Evolutionary conservation across 2,888 invertebrate species (phyloP).

Genomic region (Steinernema scapterisci): DNA sequence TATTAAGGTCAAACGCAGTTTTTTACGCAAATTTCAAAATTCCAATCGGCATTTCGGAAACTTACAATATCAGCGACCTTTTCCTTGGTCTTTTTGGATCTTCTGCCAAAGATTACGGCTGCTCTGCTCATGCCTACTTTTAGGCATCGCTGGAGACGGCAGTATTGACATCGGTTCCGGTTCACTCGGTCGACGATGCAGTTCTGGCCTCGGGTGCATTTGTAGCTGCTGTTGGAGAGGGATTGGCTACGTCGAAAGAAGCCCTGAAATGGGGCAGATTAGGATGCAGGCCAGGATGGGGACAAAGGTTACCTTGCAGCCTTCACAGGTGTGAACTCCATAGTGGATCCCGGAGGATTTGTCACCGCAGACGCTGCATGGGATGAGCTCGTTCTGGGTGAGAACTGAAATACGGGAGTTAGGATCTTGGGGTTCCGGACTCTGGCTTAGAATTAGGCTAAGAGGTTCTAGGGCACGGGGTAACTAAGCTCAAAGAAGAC

Average conservation of each 20-base stretch:
- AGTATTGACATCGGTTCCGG: conserved; percentile 98
- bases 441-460: no score
- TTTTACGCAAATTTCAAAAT: no score
- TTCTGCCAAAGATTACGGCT: conserved; percentile 99
- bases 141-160: conserved; percentile 97
- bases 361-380: conserved; percentile 99
- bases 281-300: no score
- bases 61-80: conserved; percentile 83
- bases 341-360: conserved; percentile 87
- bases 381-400: conserved; percentile 99
- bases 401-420: conserved; percentile 18
- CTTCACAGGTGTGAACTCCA: conserved; percentile 98
- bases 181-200: conserved; percentile 98
- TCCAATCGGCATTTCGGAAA: background rate
- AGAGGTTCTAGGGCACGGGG: no score
- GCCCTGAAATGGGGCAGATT: conserved; percentile 74
- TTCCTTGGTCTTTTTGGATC: conserved; percentile 99
- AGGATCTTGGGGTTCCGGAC: no score
- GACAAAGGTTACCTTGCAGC: conserved; percentile 76
- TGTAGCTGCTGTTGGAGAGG: conserved; percentile 87
- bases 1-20: no score
- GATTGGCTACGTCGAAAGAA: conserved; percentile 98
- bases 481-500: no score
- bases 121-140: conserved; percentile 99
- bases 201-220: conserved; percentile 96